Base-by-base conservation (phyloP, 2,113 vertebrate genomes). In the Fukomys damarensis region DNA sequence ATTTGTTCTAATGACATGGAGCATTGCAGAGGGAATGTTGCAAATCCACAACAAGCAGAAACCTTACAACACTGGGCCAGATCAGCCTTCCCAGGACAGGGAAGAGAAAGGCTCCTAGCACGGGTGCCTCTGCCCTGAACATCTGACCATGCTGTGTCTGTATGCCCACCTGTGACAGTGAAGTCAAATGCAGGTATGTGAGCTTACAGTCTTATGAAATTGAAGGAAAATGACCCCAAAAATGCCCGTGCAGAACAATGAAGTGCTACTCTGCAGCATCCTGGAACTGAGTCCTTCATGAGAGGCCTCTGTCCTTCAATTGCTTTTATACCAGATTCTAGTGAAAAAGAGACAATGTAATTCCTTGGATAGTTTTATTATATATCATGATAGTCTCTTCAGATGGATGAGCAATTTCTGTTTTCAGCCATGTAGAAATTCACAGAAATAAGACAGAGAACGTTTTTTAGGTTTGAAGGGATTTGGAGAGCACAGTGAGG, bases 161-260 rank as follows among this genome's bases (percentile, higher is more conserved):
- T 24, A 76, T 16, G 13, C 26, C 12, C 41, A 76, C 26, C 7
- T 14, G 3, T 3, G 14, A 16, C 2, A n/a, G 16, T 30, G 13
- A 46, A 76, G 12, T 46, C 41, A 30, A 13, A 14, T 2, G 26
- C 24, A 43, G 38, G 43, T 46, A 13, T 14, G 24, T 46, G 11
- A 74, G 22, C 24, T 43, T 46, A 28, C 12, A 13, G 41, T 74
- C 72, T 19, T 66, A 7, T 7, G 26, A 14, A 46, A 14, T 46
- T 46, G 28, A 30, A 76, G 5, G 2, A 4, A 12, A 46, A 6
- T 26, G 72, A 14, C 13, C 16, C 72, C 14, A 11, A 24, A 76
- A 46, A 46, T 1, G 14, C 41, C 11, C 24, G 11, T 43, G 12
- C 0, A 7, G 41, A 10, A 46, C 30, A 28, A 6, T 28, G 2